A percentile compares a stretch with the other conserved stretches of the same genome.
phyloP scores from a whole-genome alignment of 2,888 invertebrate species.

The Cephalotes varians region DNA sequence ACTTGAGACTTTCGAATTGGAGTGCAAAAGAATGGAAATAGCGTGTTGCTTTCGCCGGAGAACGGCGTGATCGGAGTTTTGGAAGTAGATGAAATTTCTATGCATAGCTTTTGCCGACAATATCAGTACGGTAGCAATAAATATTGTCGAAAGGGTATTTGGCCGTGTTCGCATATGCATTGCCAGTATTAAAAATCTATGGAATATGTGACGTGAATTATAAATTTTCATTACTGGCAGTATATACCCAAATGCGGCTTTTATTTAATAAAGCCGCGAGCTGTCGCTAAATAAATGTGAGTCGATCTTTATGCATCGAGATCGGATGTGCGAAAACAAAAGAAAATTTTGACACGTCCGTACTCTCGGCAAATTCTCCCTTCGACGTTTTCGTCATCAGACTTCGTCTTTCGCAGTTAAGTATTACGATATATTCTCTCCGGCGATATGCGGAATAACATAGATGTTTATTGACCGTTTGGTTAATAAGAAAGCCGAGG shows the following conservation, averaged over 20 bases:
- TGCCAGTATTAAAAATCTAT: no score
- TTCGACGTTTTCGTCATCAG: not conserved
- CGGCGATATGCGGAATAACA: not conserved
- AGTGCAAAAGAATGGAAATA: not conserved
- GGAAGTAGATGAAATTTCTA: not conserved
- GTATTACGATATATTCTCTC: not conserved
- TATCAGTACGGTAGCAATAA: not conserved
- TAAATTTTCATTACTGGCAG: no score
- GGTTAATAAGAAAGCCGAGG: not conserved
- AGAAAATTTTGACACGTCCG: not conserved
- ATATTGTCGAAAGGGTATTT: no score
- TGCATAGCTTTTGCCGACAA: not conserved
- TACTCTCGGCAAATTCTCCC: not conserved
- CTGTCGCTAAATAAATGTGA: not conserved
- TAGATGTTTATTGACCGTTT: not conserved
- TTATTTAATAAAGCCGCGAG: not conserved
- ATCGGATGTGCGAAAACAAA: slow-evolving; percentile 33
- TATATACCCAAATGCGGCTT: no score
- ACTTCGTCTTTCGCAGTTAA: not conserved
- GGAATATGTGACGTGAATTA: no score
- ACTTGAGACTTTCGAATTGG: slow-evolving; percentile 33
- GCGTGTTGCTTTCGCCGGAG: not conserved
- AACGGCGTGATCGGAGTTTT: not conserved
- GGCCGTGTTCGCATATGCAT: no score
- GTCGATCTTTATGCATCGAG: slow-evolving; percentile 2